Evolutionary conservation across 2,113 vertebrate species (phyloP), one percentile per base, ranked within the genome.

Genomic region (Motacilla alba): DNA sequence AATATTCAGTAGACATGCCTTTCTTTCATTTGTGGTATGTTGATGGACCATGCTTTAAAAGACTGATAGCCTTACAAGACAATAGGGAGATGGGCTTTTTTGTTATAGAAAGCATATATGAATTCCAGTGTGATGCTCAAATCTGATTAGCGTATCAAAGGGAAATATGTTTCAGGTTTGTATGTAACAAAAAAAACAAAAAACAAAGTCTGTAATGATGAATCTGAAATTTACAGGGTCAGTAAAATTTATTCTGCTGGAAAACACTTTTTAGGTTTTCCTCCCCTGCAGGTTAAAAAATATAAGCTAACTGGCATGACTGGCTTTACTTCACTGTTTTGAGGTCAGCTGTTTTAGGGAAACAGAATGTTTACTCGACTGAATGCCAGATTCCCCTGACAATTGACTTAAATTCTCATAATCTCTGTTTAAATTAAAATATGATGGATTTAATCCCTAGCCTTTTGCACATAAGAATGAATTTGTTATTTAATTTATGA

Each of bases 371-470:
- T 37, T 96, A 52, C 46, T 80, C 87, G 75, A 89, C 85, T 53
- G 73, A 55, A n/a, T 90, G 76, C 35, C 58, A 56, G 15, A 49
- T 22, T 66, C n/a, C 56, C 63, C 73, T 82, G 7, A 41, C 73
- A 91, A 87, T 83, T 90, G 60, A 69, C 75, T 85, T 90, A 94
- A 83, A 87, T 82, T 80, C 73, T 93, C 75, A 53, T 66, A 89
- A 83, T 93, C 58, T 72, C 9, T 52, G 4, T 72, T 86, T 60
- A 89, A 82, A 72, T 89, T 55, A 27, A 26, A 37, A 18, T 68
- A 64, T 68, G 12, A 6, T 37, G 37, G 24, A 55, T 68, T 43
- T 64, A 72, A 68, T 68, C 33, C 30, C 41, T 13, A 62, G 8
- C 2, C 1, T 15, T 83, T 91, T 73, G 24, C 15, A 41, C 13